These are phyloP conservation scores for Matsumyia berberina DNA, from an alignment of 2,888 invertebrate species.

Conservation along the genomic window DNA sequence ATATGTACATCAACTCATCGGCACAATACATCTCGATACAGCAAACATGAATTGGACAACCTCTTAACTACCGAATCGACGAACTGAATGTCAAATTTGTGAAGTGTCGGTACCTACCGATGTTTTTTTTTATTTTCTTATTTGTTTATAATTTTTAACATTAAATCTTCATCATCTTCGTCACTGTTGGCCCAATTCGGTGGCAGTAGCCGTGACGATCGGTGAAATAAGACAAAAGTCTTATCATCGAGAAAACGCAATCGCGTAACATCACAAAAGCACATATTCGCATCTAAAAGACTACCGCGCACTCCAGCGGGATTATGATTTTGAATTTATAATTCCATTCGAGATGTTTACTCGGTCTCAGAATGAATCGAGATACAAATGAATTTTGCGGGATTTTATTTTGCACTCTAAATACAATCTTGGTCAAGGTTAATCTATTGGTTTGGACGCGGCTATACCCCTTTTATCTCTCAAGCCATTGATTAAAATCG, in stretches of 20 bases:
- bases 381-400: conserved; percentile 12
- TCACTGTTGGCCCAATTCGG: conserved; percentile 20
- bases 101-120: conserved; percentile 11
- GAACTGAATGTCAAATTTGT: conserved; percentile 42
- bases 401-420: conserved; percentile 48
- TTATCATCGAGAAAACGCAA: conserved; percentile 24
- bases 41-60: conserved; percentile 10
- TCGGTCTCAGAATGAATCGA: neutral
- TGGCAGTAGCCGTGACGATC: conserved; percentile 6
- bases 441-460: neutral
- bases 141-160: conserved; percentile 7
- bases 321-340: conserved; percentile 18
- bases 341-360: conserved; percentile 19
- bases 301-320: conserved; percentile 1
- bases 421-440: conserved; percentile 63
- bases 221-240: conserved; percentile 9
- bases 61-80: conserved; percentile 26
- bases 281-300: neutral
- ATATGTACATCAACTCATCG: neutral
- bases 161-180: conserved; percentile 8
- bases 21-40: neutral
- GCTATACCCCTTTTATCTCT: neutral
- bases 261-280: neutral
- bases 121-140: neutral
- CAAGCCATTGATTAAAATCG: conserved; percentile 31